Conservation (phyloP, 2,113 vertebrate species). For the Pimephales promelas region DNA sequence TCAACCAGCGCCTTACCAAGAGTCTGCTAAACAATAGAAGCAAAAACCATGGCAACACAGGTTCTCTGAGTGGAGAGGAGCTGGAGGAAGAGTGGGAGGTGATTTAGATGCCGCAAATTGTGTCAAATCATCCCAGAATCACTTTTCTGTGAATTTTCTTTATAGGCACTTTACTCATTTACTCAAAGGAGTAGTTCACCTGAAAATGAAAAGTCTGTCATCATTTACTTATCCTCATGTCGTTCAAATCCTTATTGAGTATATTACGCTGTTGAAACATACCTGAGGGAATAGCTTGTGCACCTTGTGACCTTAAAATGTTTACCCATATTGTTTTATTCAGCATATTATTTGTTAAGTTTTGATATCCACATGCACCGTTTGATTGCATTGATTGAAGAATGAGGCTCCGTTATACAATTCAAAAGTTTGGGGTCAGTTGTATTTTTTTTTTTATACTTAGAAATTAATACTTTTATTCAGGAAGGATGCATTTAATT, state of each 20-base stretch:
- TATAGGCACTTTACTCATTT: constrained; percentile 65
- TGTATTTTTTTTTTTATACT: background rate
- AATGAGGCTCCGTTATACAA: background rate
- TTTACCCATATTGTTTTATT: constrained; percentile 38
- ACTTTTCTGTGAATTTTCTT: constrained; percentile 47
- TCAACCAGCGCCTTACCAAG: constrained; percentile 91
- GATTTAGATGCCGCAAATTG: constrained; percentile 76
- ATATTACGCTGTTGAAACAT: background rate
- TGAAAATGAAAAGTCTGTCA: background rate
- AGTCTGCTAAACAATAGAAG: constrained; percentile 80
- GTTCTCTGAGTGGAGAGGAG: constrained; percentile 78
- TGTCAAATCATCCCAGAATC: constrained; percentile 8
- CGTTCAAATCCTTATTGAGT: background rate
- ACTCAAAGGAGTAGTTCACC: constrained; percentile 49
- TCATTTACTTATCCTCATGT: background rate
- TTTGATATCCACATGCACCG: constrained; percentile 29
- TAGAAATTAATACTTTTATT: background rate
- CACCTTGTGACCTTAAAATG: constrained; percentile 22
- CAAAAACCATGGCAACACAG: constrained; percentile 66
- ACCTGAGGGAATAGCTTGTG: background rate
- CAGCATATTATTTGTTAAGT: constrained; percentile 14
- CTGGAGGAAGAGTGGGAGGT: constrained; percentile 97
- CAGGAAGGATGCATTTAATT: background rate
- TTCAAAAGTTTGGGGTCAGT: background rate
- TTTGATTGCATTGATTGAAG: background rate